A percentile compares a stretch with the other conserved stretches of the same genome.
Conservation (phyloP, 2,797 vertebrate species). For the Cynopterus sphinx region DNA sequence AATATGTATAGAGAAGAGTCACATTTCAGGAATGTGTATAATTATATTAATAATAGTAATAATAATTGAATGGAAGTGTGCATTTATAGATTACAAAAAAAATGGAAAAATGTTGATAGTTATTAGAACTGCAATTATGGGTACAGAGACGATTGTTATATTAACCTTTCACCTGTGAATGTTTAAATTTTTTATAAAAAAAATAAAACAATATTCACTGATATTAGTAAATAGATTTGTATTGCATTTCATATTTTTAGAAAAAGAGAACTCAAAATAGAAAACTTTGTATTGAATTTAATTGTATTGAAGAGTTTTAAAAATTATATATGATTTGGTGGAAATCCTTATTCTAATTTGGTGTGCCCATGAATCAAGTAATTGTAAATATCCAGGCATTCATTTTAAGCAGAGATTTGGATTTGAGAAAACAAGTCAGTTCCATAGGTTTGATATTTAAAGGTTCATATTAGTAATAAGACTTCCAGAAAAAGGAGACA, state of each 20-base stretch:
- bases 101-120: neutral
- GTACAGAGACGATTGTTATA: neutral
- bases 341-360: neutral
- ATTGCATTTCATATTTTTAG: neutral
- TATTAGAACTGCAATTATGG: neutral
- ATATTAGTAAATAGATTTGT: neutral
- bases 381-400: neutral
- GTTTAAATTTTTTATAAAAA: neutral
- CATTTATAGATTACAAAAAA: neutral
- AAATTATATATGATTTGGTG: neutral
- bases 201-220: neutral
- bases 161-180: neutral
- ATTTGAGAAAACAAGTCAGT: neutral
- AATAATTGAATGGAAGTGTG: neutral
- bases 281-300: neutral
- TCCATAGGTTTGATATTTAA: neutral
- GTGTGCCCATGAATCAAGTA: neutral
- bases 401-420: neutral
- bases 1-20: neutral
- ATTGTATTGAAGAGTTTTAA: neutral
- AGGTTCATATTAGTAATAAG: neutral
- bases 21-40: neutral
- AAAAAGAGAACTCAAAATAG: neutral
- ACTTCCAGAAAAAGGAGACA: neutral
- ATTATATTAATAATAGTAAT: neutral